Base-by-base conservation (phyloP, 2,113 vertebrate species). In the Elachura formosa region DNA sequence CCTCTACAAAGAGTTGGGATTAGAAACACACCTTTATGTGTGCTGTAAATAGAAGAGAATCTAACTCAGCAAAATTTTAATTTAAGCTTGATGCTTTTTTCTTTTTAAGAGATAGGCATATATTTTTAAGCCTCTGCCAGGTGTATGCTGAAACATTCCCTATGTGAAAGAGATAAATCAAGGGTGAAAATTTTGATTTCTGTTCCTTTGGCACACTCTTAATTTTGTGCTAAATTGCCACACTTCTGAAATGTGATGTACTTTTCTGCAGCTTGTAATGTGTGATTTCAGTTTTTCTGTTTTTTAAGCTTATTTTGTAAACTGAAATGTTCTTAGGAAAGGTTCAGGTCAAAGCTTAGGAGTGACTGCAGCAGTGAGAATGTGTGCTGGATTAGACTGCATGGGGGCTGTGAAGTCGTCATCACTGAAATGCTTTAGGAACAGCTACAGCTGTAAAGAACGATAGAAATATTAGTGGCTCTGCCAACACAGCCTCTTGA, bases 271-370 rank as follows among this genome's bases (percentile, higher is more conserved):
- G 51, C 21, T 66, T 6, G 5, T 49, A 73, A 23, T 28, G 34
- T 54, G 54, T 36, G 48, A 58, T 94, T 89, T 95, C 66, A 25
- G 29, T 84, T 93, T 58, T 46, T 84, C 59, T 90, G 9, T 86
- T 90, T 85, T 46, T 40, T 84, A 69, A 86, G 76, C 24, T 92
- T 67, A 52, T 17, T 91, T 88, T 89, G 67, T 92, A 90, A 94
- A 90, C 36, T 41, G 67, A 81, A 83, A 58, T 88, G 74, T 83
- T 75, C 63, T 80, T 40, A 76, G 67, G 45, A 90, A 84, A 46
- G 64, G 59, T 84, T 87, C 4, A 2, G 34, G 80, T 94, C 73
- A 89, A 84, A 91, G 64, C 43, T 92, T 62, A 51, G 73, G 46
- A 78, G 33, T n/a, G 43, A 77, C 40, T 90, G 51, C 31, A 81